Conservation (phyloP, 2,888 invertebrate genomes). For the Drosophila emarginata region DNA sequence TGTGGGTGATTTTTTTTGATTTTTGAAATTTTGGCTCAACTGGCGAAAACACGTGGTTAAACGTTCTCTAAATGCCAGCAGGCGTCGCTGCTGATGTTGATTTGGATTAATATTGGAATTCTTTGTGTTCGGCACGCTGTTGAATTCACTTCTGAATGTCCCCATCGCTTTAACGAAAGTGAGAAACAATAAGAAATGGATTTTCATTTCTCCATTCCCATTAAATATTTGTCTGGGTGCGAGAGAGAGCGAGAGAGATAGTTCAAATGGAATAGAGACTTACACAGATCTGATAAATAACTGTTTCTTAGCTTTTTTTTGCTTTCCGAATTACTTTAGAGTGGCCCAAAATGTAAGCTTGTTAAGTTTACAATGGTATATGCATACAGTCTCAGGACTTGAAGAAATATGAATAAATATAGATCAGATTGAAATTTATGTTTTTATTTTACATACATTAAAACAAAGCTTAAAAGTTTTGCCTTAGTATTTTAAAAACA, state of each 20-base stretch:
- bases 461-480: too few relatives aligned
- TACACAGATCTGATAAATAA: background rate
- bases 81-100: slow-evolving; percentile 27
- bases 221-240: background rate
- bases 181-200: slow-evolving; percentile 25
- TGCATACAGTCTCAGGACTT: too few relatives aligned
- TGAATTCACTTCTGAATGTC: slow-evolving; percentile 76
- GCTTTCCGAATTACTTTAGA: background rate
- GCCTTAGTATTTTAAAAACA: background rate
- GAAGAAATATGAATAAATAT: too few relatives aligned
- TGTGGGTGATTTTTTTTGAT: slow-evolving; percentile 18
- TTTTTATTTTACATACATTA: too few relatives aligned
- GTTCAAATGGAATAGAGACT: background rate
- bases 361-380: background rate
- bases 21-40: slow-evolving; percentile 54
- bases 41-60: slow-evolving; percentile 77
- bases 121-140: slow-evolving; percentile 75
- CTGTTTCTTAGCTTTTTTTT: background rate
- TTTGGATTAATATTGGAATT: slow-evolving; percentile 7
- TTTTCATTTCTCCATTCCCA: background rate
- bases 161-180: slow-evolving; percentile 67
- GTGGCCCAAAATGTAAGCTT: background rate
- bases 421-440: too few relatives aligned
- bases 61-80: slow-evolving; percentile 64
- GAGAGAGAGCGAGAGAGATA: background rate